A percentile compares a stretch with the other conserved stretches of the same genome.
These are phyloP conservation scores for Drosophila vallismaia DNA, from an alignment of 2,888 invertebrate species.

Conservation along the genomic window DNA sequence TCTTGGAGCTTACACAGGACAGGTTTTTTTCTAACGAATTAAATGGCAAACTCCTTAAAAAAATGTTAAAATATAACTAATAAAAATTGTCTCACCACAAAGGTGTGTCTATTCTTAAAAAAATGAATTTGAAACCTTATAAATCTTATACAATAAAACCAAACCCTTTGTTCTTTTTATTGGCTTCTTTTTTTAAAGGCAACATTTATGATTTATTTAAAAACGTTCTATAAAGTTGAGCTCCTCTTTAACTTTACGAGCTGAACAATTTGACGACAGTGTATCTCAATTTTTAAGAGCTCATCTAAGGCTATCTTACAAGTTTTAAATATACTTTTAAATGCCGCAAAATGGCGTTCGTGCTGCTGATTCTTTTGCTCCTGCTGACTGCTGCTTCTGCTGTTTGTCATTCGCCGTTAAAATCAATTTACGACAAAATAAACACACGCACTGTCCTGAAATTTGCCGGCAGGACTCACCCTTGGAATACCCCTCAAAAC, in stretches of 20 bases:
- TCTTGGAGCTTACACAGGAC: background rate
- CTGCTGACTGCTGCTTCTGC: slow-evolving; percentile 46
- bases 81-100: too few species aligned
- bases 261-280: background rate
- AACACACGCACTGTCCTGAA: slow-evolving; percentile 64
- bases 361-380: slow-evolving; percentile 38
- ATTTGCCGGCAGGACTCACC: slow-evolving; percentile 31
- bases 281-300: slow-evolving; percentile 21
- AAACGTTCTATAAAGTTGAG: background rate
- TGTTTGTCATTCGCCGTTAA: slow-evolving; percentile 76
- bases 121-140: background rate
- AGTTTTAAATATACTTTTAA: slow-evolving; percentile 73
- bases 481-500: background rate
- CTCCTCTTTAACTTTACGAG: background rate
- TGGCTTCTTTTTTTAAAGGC: too few species aligned
- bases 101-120: too few species aligned
- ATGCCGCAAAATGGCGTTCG: slow-evolving; percentile 59
- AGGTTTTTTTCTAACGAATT: background rate
- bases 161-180: too few species aligned
- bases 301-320: slow-evolving; percentile 28
- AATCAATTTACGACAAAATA: slow-evolving; percentile 79
- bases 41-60: background rate
- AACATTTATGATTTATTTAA: slow-evolving; percentile 2
- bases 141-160: too few species aligned
- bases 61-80: background rate